These are phyloP conservation scores for Macrobrachium rosenbergii DNA, from an alignment of 1,140 invertebrate species.

Conservation along the genomic window DNA sequence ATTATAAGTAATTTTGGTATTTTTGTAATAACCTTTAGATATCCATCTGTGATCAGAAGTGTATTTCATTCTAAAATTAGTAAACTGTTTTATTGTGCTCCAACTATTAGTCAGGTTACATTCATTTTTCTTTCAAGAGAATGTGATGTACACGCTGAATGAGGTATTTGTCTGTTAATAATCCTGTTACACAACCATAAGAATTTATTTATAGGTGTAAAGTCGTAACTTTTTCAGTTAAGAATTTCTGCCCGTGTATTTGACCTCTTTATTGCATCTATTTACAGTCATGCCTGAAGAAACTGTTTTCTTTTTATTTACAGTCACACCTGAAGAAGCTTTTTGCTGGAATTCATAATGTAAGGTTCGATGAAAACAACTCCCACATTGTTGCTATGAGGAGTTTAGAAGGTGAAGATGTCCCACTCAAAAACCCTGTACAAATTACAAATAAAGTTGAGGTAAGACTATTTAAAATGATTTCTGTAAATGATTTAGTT, in stretches of 20 bases:
- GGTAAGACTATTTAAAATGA: slow-evolving; percentile 62
- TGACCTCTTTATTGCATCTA: too few relatives aligned
- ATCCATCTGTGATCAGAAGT: too few relatives aligned
- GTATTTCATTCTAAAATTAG: too few relatives aligned
- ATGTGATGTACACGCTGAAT: too few relatives aligned
- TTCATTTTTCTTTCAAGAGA: too few relatives aligned
- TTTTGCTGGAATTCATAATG: slow-evolving; percentile 89
- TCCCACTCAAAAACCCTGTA: slow-evolving; percentile 82
- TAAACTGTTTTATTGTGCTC: too few relatives aligned
- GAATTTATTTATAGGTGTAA: not conserved
- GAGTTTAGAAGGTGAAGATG: slow-evolving; percentile 87
- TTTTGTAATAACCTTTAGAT: too few relatives aligned
- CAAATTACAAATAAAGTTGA: slow-evolving; percentile 86
- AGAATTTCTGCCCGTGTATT: too few relatives aligned
- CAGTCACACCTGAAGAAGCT: slow-evolving; percentile 91
- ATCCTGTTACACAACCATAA: not conserved
- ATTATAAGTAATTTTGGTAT: too few relatives aligned
- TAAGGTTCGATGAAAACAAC: slow-evolving; percentile 78
- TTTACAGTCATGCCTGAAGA: too few relatives aligned
- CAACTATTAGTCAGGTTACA: too few relatives aligned
- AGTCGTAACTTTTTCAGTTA: not conserved
- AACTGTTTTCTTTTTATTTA: slow-evolving; percentile 6
- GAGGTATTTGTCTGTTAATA: too few relatives aligned
- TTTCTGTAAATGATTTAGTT: not conserved
- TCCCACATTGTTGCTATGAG: slow-evolving; percentile 81